Base-by-base conservation (phyloP, 92 coral and sea anemone genomes). In the Montipora capitata region DNA sequence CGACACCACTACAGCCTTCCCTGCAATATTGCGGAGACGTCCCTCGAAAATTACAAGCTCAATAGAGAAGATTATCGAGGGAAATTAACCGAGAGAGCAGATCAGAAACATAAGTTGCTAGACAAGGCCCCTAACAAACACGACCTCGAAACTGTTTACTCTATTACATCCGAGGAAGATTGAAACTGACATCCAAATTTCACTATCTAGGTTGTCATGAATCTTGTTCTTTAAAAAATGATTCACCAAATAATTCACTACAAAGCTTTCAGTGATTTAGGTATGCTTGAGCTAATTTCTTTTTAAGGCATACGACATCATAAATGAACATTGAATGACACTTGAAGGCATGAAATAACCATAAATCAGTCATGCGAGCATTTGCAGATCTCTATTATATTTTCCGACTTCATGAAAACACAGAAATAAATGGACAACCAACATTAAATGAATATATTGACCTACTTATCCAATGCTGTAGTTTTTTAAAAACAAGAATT, bases 31-130 rank as follows among this genome's bases (percentile, higher is more conserved):
- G 66, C 43, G 44, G 70, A 61, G n/a, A 63, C 7, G 35, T 2
- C 51, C 20, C 76, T 85, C 49, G 72, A 14, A 13, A 76, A 61
- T 15, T 85, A 74, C 82, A 61, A 61, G 15, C 39, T 85, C 74
- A 77, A 61, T 41, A 10, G 3, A 65, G 76, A 76, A 18, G 14
- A 76, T 7, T 76, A 85, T 42, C 39, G 43, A 6, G 35, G 11
- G 8, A 10, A 35, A 13, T 75, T 85, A 16, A 44, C 63, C 40
- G 89, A 85, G 67, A 74, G 80, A 45, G 58, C 27, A 38, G 74
- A 63, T 43, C 66, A 10, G n/a, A 65, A 43, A 45, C 64, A 51
- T 51, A 85, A 45, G 74, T 49, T 85, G 49, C 67, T 85, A 11
- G 64, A 63, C 43, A 44, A 43, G 3, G 69, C 83, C 41, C 82